Conservation (phyloP, 2,888 invertebrate species). For the Lordiphosa andalusiaca region DNA sequence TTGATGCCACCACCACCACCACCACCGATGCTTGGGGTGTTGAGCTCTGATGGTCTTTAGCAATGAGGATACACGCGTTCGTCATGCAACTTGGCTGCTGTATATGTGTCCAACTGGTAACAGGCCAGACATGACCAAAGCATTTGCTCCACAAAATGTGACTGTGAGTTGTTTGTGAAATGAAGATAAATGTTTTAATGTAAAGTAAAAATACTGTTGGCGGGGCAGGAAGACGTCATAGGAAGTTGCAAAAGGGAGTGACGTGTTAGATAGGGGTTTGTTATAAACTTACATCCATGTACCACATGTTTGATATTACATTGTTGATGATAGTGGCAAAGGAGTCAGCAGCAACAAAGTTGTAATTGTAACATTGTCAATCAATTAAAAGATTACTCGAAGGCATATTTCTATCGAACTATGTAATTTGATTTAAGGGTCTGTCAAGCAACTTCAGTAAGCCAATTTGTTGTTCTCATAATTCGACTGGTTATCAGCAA, state of each 20-base stretch:
- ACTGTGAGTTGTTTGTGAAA: conserved; percentile 38
- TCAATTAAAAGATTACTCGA: too few relatives aligned
- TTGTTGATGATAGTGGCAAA: too few relatives aligned
- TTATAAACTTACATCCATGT: neutral
- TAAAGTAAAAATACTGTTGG: conserved; percentile 43
- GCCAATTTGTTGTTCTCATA: too few relatives aligned
- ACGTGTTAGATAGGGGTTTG: conserved; percentile 14
- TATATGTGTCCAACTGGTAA: conserved; percentile 41
- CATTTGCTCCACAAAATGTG: conserved; percentile 12
- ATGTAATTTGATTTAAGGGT: too few relatives aligned
- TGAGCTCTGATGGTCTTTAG: conserved; percentile 44
- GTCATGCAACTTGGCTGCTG: conserved; percentile 14
- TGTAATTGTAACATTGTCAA: too few relatives aligned
- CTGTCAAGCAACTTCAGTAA: too few relatives aligned
- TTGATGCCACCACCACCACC: conserved; percentile 1
- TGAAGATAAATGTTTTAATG: conserved; percentile 64
- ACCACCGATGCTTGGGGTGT: conserved; percentile 12
- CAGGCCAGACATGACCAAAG: conserved; percentile 38
- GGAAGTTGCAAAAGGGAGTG: conserved; percentile 14
- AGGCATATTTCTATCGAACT: too few relatives aligned
- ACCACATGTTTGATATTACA: too few relatives aligned
- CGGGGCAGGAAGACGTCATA: conserved; percentile 1
- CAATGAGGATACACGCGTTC: conserved; percentile 36
- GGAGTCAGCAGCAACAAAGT: too few relatives aligned
- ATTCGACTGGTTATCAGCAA: too few relatives aligned